These are phyloP conservation scores for Antitype chi DNA, from an alignment of 2,888 invertebrate species.

Conservation along the genomic window DNA sequence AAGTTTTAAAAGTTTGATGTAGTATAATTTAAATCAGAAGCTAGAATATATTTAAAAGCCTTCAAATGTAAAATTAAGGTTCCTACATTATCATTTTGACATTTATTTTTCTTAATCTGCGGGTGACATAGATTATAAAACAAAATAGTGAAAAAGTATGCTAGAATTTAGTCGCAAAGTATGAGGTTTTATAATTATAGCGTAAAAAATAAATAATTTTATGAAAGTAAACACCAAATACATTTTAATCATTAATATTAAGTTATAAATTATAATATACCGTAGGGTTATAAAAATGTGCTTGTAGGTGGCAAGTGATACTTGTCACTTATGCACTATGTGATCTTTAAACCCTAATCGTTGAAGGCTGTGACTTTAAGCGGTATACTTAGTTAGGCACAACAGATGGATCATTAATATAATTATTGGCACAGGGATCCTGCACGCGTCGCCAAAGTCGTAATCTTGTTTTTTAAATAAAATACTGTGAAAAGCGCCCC, in stretches of 20 bases:
- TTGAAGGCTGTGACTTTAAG: conserved; percentile 32
- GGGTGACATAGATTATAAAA: conserved; percentile 63
- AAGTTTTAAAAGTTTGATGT: conserved; percentile 21
- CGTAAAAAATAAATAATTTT: conserved; percentile 76
- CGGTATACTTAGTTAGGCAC: conserved; percentile 19
- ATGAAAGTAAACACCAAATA: conserved; percentile 88
- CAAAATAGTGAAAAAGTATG: conserved; percentile 61
- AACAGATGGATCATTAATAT: too few relatives aligned
- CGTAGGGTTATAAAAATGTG: conserved; percentile 52
- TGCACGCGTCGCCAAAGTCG: neutral
- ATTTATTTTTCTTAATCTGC: conserved; percentile 60
- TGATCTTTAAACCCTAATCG: conserved; percentile 30
- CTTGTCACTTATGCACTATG: conserved; percentile 24
- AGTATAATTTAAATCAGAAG: conserved; percentile 49
- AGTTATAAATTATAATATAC: conserved; percentile 71
- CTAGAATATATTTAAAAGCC: conserved; percentile 42
- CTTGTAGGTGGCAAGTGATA: conserved; percentile 32
- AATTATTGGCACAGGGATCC: too few relatives aligned
- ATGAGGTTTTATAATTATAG: conserved; percentile 66
- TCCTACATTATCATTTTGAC: conserved; percentile 49
- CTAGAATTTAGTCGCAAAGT: conserved; percentile 64
- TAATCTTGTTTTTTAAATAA: neutral
- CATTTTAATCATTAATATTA: conserved; percentile 79
- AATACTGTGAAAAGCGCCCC: neutral
- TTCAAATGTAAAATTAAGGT: conserved; percentile 51